Evolutionary conservation across 2,797 vertebrate genomes (phyloP), one percentile per base, ranked within the genome.

Genomic region (Protonibea diacanthus): DNA sequence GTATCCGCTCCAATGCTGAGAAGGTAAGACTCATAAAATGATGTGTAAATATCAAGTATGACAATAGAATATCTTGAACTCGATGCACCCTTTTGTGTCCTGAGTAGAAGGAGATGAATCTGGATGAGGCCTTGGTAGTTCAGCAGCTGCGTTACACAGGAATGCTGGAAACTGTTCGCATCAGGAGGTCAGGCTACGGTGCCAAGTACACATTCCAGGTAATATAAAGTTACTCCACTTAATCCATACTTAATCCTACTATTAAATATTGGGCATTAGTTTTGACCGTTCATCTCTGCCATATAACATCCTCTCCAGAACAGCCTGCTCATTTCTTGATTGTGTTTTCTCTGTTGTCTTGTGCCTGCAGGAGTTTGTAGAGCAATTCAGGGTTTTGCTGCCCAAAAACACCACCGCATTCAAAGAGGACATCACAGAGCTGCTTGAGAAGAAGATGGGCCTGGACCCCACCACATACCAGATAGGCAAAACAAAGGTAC

Each of bases 161-260:
- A 75, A 99, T 99, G 98, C 92, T 99, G 82, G 98, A 99, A 91
- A 99, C 98, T 0, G 98, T 99, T 83, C 94, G 98, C 6, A 99
- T 99, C 89, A 95, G 98, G 73, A 96, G 97, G 76, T 99, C 98
- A 0, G 98, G 98, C 78, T 99, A 99, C 52, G 98, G 98, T 33
- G 98, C 98, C 88, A 99, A 99, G 89, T 99, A 98, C 59, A 96
- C 96, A 0, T 99, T 99, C 92, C 96, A 99, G 98, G 98, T 99
- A 94, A 11, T 59, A 29, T 49, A 58, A 25, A 42, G 18, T 47
- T 76, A n/a, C 52, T 56, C 27, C 48, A 64, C 2, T 18, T 47
- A 56, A 52, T 29, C 44, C 17, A 40, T 56, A 17, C 23, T 9
- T 27, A 29, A 56, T 56, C 20, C 45, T 20, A 4, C 5, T 25